Conservation (phyloP, 2,888 invertebrate genomes). For the Phortica okadai region DNA sequence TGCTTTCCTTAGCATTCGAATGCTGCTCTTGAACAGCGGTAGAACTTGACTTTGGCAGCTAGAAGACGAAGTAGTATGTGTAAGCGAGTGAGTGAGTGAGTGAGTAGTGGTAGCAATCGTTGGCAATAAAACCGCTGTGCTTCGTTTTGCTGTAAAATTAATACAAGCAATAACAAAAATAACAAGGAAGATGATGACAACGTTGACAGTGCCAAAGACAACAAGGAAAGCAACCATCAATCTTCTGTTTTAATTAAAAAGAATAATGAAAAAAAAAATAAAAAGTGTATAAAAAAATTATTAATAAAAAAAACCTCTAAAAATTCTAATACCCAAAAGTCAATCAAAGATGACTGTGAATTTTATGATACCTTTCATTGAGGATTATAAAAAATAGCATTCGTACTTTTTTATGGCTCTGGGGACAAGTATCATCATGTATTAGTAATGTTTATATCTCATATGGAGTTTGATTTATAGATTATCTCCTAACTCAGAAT, state of each 20-base stretch:
- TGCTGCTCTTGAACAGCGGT: conserved; percentile 30
- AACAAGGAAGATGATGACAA: background rate
- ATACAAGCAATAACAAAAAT: conserved; percentile 15
- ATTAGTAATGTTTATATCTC: background rate
- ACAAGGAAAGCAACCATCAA: conserved; percentile 53
- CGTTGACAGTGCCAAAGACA: background rate
- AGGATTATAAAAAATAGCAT: no score
- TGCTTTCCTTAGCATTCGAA: conserved; percentile 29
- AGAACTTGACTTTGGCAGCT: conserved; percentile 60
- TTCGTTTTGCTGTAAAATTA: conserved; percentile 15
- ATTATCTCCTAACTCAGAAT: no score
- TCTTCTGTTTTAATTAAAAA: conserved; percentile 50
- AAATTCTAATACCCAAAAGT: conserved; percentile 63
- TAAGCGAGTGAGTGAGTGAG: conserved; percentile 6
- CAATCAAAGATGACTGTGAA: conserved; percentile 47
- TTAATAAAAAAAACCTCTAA: conserved; percentile 48
- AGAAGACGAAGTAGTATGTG: conserved; percentile 51
- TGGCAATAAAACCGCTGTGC: conserved; percentile 17
- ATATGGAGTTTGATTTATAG: background rate
- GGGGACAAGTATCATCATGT: no score
- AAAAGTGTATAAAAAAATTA: background rate
- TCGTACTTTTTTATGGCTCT: no score
- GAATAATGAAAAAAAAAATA: background rate
- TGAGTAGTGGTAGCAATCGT: conserved; percentile 1
- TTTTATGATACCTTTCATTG: no score